Percentiles rank a stretch among this genome's conserved stretches.
These are phyloP conservation scores for Ploceus nigricollis DNA, from an alignment of 2,113 vertebrate genomes.

Conservation along the genomic window DNA sequence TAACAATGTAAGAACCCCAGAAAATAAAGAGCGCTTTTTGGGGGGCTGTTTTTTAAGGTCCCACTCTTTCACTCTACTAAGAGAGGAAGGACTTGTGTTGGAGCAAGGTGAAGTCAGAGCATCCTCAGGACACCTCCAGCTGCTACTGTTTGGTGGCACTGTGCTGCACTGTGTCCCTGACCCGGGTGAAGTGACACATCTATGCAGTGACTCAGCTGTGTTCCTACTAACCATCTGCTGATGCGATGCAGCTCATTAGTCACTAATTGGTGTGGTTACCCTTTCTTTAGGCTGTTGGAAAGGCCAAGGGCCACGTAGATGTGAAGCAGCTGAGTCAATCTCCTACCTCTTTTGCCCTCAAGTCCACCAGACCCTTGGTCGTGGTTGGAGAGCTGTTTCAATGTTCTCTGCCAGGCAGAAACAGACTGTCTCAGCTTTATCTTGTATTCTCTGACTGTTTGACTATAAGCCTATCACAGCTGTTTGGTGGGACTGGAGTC, in stretches of 20 bases:
- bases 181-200: background rate
- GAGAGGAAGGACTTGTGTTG: background rate
- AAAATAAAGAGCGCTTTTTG: background rate
- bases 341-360: background rate
- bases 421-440: background rate
- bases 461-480: background rate
- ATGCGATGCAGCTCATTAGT: slow-evolving; percentile 21
- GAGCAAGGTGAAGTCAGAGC: background rate
- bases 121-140: background rate
- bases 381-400: background rate
- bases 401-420: background rate
- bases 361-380: background rate
- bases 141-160: background rate
- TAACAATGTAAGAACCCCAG: background rate
- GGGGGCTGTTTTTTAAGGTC: background rate
- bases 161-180: background rate
- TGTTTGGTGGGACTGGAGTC: background rate
- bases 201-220: background rate
- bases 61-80: background rate
- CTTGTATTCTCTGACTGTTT: background rate
- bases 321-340: background rate
- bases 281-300: background rate
- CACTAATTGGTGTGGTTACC: background rate
- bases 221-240: background rate
- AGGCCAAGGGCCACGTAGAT: background rate